Conservation (phyloP, 2,113 vertebrate genomes). For the Dermatemys mawii region DNA sequence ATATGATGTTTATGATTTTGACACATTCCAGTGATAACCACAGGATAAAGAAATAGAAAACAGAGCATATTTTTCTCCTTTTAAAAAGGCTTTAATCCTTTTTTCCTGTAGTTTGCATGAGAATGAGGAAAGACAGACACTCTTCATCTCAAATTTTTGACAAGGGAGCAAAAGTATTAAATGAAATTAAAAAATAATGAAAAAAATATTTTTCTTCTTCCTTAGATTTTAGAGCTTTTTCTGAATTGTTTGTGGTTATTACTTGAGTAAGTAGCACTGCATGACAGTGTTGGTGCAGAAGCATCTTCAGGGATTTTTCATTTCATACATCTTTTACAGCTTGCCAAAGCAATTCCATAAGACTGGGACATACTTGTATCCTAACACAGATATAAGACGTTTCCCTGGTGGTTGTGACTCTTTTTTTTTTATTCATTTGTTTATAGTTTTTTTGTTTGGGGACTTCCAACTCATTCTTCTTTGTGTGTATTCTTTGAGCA, state of each 20-base stretch:
- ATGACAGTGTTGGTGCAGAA: constrained; percentile 16
- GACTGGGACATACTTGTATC: background rate
- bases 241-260: constrained; percentile 30
- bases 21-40: background rate
- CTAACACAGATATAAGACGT: constrained; percentile 27
- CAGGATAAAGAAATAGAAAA: background rate
- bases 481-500: background rate
- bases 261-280: constrained; percentile 4
- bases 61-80: background rate
- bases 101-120: background rate
- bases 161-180: background rate
- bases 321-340: constrained; percentile 49
- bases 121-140: background rate
- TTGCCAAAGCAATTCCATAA: background rate
- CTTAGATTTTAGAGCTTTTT: constrained; percentile 7
- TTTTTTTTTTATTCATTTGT: background rate
- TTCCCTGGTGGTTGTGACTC: background rate
- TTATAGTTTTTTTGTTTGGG: background rate
- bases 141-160: background rate
- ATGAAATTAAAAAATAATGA: background rate
- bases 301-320: constrained; percentile 31
- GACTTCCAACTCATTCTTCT: background rate
- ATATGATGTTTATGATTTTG: background rate
- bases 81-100: background rate
- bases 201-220: background rate